Conservation (phyloP, 2,113 vertebrate species). For the Leiothrix lutea region DNA sequence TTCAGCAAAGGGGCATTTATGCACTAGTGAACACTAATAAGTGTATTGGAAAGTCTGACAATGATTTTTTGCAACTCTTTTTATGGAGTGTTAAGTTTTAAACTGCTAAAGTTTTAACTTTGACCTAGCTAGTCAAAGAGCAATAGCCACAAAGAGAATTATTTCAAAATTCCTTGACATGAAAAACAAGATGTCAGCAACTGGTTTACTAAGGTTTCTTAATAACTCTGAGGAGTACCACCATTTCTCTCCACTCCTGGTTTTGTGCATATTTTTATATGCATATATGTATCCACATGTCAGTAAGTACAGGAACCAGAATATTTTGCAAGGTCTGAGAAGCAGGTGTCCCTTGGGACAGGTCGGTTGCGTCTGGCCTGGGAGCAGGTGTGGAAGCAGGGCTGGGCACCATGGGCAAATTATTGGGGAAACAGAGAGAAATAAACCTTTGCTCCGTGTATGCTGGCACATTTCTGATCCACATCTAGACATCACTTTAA, state of each 20-base stretch:
- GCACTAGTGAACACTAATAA: neutral
- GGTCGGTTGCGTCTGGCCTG: neutral
- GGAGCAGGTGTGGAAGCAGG: neutral
- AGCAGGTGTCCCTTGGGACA: no score
- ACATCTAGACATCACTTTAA: neutral
- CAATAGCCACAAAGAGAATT: neutral
- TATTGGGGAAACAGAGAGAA: neutral
- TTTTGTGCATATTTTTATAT: neutral
- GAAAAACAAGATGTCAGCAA: neutral
- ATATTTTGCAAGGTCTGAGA: neutral
- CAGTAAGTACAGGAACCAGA: neutral
- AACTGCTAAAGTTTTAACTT: neutral
- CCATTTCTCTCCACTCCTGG: neutral
- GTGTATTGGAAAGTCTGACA: neutral
- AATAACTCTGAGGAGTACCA: neutral
- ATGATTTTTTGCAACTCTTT: neutral
- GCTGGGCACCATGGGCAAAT: neutral
- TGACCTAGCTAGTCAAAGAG: neutral
- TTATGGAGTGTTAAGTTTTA: neutral
- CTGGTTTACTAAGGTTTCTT: neutral
- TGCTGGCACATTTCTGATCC: neutral
- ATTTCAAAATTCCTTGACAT: neutral
- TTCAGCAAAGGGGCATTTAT: neutral
- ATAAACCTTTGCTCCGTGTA: neutral
- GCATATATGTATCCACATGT: rapidly evolving